Evolutionary conservation across 2,113 vertebrate species (phyloP), one percentile per base, ranked within the genome.

Genomic region (Pachypanchax playfairii): DNA sequence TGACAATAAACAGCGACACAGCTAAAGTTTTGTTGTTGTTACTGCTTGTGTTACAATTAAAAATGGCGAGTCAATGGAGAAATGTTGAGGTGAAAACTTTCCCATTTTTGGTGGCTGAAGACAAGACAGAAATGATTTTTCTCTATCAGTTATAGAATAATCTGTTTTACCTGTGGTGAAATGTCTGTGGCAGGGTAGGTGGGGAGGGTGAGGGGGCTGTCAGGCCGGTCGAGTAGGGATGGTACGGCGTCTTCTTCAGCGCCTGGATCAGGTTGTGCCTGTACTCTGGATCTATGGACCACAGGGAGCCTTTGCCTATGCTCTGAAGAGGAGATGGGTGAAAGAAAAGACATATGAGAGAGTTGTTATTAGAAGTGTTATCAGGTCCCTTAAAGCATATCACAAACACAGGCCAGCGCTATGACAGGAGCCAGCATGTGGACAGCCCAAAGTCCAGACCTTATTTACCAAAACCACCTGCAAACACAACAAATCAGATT

Each of bases 261-360:
- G 97, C 96, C 93, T 98, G 97, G 91, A 99, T 99, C 88, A 99
- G 93, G 89, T 98, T 99, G 92, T 97, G 96, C 91, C 97, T 94
- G 77, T 99, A 99, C 90, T 98, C 97, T 24, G 97, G 97, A 87
- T 99, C 97, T 94, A 99, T 98, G 92, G 96, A 99, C 97, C 97
- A 99, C 90, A 99, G 90, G 21, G 97, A 99, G 60, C 97, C 97
- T 89, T 98, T 99, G 71, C 97, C 97, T 90, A 98, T 96, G 91
- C 96, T 99, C 97, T 99, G 95, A 64, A 54, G 75, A 73, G 69
- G 12, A 56, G 50, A 48, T n/a, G 60, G 62, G 50, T 20, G n/a
- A 12, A 31, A 39, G 20, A 33, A 5, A 38, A 63, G 13, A 21
- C 3, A 9, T 41, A 52, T 7, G 24, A 60, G 38, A 58, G 31